Evolutionary conservation across 2,888 invertebrate species (phyloP), one percentile per base, ranked within the genome.

Genomic region (Himalopsyche kuldschensis): DNA sequence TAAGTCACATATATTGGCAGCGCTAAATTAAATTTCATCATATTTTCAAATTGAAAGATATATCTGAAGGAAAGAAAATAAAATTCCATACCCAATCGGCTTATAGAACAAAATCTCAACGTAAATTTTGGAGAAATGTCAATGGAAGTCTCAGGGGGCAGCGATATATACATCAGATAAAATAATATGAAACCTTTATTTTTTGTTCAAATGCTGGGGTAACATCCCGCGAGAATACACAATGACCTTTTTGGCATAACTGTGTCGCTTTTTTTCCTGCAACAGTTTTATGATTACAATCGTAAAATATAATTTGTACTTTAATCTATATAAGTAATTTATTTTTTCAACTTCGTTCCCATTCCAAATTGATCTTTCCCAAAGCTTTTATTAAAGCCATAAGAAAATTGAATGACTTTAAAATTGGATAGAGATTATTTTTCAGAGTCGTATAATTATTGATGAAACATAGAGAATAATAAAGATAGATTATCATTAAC

Each of bases 41-140:
- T 69, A 27, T 69, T 27, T 69, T 69, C 69, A 69, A 69, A 69
- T 69, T 69, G 69, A 69, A 69, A 69, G 69, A 69, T 69, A 85
- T 85, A 85, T 85, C 81, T 84, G 85, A 84, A 85, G 77, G 80
- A 82, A 80, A 75, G 82, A 69, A 80, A 82, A 85, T 85, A 85
- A 85, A 85, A 85, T 82, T 85, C 85, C 80, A 82, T 85, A 85
- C 82, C 85, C 85, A 84, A 85, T 85, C 85, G 85, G 85, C 85
- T 85, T 85, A 85, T 80, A 80, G 81, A 78, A 81, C 82, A 84
- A 85, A 85, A 85, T 85, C 85, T 85, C 85, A 81, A 84, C 85
- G 83, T 85, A 85, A 85, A 85, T 85, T 85, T 83, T 84, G 84
- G 83, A 82, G 84, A 84, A 85, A 84, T 85, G 85, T 85, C 85